phyloP scores from a whole-genome alignment of 2,888 invertebrate species.

The Brachynemurus nebulosus region DNA sequence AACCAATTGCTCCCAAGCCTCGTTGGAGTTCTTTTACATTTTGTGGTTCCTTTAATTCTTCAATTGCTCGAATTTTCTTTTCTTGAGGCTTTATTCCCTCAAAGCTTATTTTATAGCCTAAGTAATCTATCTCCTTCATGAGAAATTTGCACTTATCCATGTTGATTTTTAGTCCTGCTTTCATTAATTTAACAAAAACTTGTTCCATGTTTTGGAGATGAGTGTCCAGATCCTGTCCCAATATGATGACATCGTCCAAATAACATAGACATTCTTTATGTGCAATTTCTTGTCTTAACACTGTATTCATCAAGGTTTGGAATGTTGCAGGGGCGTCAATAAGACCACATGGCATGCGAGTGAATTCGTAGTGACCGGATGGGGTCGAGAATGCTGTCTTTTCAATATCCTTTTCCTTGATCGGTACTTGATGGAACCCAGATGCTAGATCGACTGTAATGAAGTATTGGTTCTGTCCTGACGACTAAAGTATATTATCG shows the following conservation, averaged over 20 bases:
- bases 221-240: conserved; percentile 9
- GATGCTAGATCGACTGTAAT: not conserved
- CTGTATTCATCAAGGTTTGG: conserved; percentile 22
- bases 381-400: conserved; percentile 15
- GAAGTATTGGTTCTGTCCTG: not conserved
- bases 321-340: conserved; percentile 22
- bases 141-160: not conserved
- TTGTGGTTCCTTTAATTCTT: not conserved
- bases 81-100: not conserved
- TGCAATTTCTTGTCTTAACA: conserved; percentile 17
- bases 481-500: not conserved
- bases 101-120: not conserved
- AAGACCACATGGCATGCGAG: conserved; percentile 20
- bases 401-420: conserved; percentile 4
- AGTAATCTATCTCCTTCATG: not conserved
- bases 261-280: conserved; percentile 5
- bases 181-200: conserved; percentile 17
- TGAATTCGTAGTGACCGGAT: conserved; percentile 15
- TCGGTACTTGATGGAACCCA: not conserved
- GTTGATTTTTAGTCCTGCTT: not conserved
- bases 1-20: not conserved
- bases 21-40: not conserved
- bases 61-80: not conserved
- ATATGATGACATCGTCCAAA: conserved; percentile 11
- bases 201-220: conserved; percentile 14